Base-by-base conservation (phyloP, 1,140 invertebrate genomes). In the Helicorthomorpha holstii region DNA sequence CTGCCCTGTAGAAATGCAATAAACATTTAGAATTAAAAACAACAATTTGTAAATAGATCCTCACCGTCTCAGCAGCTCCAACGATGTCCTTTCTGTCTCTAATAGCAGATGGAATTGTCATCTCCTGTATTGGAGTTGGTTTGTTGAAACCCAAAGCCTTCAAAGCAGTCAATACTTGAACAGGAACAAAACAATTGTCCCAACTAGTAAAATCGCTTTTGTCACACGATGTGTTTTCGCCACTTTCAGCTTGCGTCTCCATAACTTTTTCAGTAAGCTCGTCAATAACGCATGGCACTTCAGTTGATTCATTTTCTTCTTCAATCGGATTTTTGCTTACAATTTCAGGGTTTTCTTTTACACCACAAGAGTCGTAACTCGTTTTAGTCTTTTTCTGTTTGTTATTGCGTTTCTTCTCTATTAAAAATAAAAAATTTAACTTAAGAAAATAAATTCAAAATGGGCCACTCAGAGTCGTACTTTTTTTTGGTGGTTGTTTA, bases 61-160 rank as follows among this genome's bases (percentile, higher is more conserved):
- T 60, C 59, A 70, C 68, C 1, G 93, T 98, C 74, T 97, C 90
- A 12, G 93, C 93, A 54, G 92, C 93, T 55, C 91, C 93, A 21
- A 97, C 67, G 59, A 97, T 85, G 70, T 97, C 91, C 69, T 79
- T 75, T 44, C 74, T 69, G 48, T 86, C 88, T 61, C 83, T 74
- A 60, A 96, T 85, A 27, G 92, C 89, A 52, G 86, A 75, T 23
- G 88, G 83, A 27, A 97, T 69, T 7, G 80, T 77, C 44, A 82
- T 63, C 25, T 75, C 66, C 62, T 81, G 79, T 62, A 97, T 96
- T 58, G 79, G 71, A 1, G 91, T 97, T 1, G 93, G 93, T 14
- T 73, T 66, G 42, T 67, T 69, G 68, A 94, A 96, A 0, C 79
- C 77, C 56, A 82, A 73, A 52, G 86, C 81, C 16, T 71, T 64